Percentiles rank a stretch among this genome's conserved stretches.
phyloP scores from a whole-genome alignment of 30 jellyfish, hydroid and myxozoan species.

The Hydra vulgaris region DNA sequence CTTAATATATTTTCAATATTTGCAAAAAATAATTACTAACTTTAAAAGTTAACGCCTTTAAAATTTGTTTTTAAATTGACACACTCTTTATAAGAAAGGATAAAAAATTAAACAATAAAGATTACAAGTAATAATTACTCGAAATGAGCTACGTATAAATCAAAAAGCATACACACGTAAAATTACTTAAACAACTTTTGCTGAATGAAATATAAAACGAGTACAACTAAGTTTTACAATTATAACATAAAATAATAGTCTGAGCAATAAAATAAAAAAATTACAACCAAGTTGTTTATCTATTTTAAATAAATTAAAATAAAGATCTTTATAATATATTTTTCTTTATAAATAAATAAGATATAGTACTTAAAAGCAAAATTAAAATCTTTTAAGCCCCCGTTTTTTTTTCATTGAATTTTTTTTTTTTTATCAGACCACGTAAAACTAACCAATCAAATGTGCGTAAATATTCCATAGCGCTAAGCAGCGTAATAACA shows the following conservation, averaged over 20 bases:
- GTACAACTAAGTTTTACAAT: neutral
- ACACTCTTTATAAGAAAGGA: no score
- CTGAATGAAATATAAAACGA: neutral
- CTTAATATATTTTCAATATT: no score
- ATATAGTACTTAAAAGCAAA: no score
- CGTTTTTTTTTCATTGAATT: neutral
- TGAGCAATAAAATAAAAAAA: no score
- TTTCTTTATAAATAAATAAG: no score
- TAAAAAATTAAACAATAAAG: neutral
- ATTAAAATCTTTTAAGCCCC: neutral
- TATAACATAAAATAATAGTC: neutral
- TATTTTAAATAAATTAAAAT: no score
- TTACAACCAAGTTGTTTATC: neutral
- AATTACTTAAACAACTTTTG: neutral
- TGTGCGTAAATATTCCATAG: neutral
- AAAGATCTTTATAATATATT: neutral
- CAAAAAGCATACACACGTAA: neutral
- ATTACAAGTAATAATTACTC: neutral
- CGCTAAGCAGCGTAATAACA: neutral
- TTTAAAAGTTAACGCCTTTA: neutral
- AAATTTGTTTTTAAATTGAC: no score
- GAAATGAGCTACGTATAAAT: neutral
- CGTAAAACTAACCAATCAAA: neutral
- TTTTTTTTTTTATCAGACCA: neutral
- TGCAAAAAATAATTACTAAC: no score